Percentiles rank a stretch among this genome's conserved stretches.
Conservation (phyloP, 2,888 invertebrate genomes). For the Carcina quercana region DNA sequence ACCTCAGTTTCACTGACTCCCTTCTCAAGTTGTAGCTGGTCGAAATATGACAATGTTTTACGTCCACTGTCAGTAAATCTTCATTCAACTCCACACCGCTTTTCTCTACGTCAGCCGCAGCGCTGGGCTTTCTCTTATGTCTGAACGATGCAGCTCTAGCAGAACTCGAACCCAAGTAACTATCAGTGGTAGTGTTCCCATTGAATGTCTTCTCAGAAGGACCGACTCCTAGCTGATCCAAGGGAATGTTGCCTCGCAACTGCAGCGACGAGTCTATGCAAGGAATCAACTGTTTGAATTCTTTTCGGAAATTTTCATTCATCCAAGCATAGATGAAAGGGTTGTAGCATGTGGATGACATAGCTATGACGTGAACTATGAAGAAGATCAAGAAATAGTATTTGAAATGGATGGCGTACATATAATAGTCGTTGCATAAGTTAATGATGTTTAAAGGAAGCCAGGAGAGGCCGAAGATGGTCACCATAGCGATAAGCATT, state of each 20-base stretch:
- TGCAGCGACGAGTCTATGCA: slow-evolving; percentile 73
- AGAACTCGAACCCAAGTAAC: slow-evolving; percentile 73
- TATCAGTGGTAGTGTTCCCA: slow-evolving; percentile 83
- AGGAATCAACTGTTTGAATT: slow-evolving; percentile 87
- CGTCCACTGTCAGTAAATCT: slow-evolving; percentile 56
- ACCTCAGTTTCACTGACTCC: slow-evolving; percentile 60
- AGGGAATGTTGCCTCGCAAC: slow-evolving; percentile 49
- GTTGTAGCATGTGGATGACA: slow-evolving; percentile 98
- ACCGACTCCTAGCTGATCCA: slow-evolving; percentile 72
- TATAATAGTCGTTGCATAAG: slow-evolving; percentile 87
- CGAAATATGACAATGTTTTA: slow-evolving; percentile 67
- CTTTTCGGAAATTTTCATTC: slow-evolving; percentile 96
- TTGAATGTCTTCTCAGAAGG: slow-evolving; percentile 83
- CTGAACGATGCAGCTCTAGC: slow-evolving; percentile 68
- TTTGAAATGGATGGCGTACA: slow-evolving; percentile 81
- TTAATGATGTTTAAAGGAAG: slow-evolving; percentile 93
- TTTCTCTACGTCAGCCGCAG: slow-evolving; percentile 75
- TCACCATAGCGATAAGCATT: slow-evolving; percentile 98
- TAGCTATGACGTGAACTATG: slow-evolving; percentile 91
- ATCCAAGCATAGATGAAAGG: slow-evolving; percentile 98
- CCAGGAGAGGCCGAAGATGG: slow-evolving; percentile 98
- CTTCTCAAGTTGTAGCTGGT: slow-evolving; percentile 63
- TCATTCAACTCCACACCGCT: slow-evolving; percentile 67
- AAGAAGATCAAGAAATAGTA: slow-evolving; percentile 94
- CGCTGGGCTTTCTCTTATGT: slow-evolving; percentile 72